These are phyloP conservation scores for Mellilla xanthometata DNA, from an alignment of 2,888 invertebrate species.

Conservation along the genomic window DNA sequence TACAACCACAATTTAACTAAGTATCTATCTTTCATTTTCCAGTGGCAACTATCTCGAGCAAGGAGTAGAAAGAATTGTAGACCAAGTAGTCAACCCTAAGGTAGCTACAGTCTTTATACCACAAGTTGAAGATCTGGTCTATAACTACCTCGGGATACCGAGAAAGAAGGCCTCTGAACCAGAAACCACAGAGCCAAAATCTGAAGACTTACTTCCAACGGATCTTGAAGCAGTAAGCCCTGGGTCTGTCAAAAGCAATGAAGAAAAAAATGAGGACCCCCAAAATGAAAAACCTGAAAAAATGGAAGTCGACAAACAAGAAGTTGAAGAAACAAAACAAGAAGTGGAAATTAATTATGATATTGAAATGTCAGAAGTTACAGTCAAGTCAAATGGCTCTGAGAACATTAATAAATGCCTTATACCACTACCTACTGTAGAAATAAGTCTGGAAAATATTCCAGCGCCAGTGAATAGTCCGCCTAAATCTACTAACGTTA, in stretches of 20 bases:
- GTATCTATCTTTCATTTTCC: slow-evolving; percentile 27
- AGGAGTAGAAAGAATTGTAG: slow-evolving; percentile 96
- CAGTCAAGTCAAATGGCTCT: slow-evolving; percentile 47
- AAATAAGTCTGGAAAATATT: slow-evolving; percentile 58
- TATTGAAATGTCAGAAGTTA: slow-evolving; percentile 73
- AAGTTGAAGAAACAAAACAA: slow-evolving; percentile 27
- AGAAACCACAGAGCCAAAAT: slow-evolving; percentile 59
- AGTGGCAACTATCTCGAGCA: slow-evolving; percentile 94
- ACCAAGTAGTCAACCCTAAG: slow-evolving; percentile 97
- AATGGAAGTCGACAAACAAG: slow-evolving; percentile 52
- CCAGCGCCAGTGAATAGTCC: slow-evolving; percentile 49
- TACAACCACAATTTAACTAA: not conserved
- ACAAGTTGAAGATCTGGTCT: slow-evolving; percentile 94
- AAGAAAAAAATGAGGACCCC: slow-evolving; percentile 59
- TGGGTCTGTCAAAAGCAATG: slow-evolving; percentile 86
- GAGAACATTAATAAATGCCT: slow-evolving; percentile 51
- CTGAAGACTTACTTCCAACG: slow-evolving; percentile 85
- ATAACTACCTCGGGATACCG: slow-evolving; percentile 92
- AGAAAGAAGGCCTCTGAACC: slow-evolving; percentile 80
- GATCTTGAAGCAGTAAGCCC: slow-evolving; percentile 93
- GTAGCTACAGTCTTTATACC: slow-evolving; percentile 93
- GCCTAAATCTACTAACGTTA: slow-evolving; percentile 60
- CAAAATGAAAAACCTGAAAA: slow-evolving; percentile 44
- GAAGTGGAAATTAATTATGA: slow-evolving; percentile 7
- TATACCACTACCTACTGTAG: slow-evolving; percentile 59